These are phyloP conservation scores for Psittacula echo DNA, from an alignment of 2,797 vertebrate genomes.

Conservation along the genomic window DNA sequence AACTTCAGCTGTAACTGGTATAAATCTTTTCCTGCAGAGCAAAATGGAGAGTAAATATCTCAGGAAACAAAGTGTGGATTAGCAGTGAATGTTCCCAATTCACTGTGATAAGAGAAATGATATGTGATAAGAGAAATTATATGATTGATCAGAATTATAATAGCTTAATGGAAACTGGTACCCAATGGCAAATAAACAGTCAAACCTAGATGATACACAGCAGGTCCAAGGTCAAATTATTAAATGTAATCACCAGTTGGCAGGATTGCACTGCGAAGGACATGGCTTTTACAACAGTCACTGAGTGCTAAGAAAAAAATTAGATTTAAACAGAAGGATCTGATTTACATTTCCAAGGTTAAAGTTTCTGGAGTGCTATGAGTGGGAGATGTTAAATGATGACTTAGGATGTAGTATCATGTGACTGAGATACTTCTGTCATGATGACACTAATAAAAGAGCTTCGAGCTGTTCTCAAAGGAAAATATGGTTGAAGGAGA, in stretches of 20 bases:
- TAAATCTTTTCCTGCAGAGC: not conserved
- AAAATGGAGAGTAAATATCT: not conserved
- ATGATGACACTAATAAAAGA: not conserved
- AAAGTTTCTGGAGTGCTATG: not conserved
- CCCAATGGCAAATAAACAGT: not conserved
- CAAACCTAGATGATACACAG: not conserved
- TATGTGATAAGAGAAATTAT: not conserved
- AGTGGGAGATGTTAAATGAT: not conserved
- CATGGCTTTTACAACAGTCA: not conserved
- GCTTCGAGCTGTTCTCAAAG: not conserved
- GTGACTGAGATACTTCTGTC: not conserved
- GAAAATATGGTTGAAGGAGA: not conserved
- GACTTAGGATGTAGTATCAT: not conserved
- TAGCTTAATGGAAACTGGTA: not conserved
- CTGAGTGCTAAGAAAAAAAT: not conserved
- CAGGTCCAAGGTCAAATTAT: not conserved
- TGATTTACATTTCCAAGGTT: slow-evolving; percentile 17
- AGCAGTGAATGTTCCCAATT: not conserved
- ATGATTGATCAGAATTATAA: not conserved
- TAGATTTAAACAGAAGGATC: not conserved
- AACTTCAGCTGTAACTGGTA: not conserved
- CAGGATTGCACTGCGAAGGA: not conserved
- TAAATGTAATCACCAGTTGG: not conserved
- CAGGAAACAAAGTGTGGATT: not conserved
- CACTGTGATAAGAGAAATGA: not conserved